Evolutionary conservation across 2,113 vertebrate genomes (phyloP).

Genomic region (Tricholaema leucomelas): DNA sequence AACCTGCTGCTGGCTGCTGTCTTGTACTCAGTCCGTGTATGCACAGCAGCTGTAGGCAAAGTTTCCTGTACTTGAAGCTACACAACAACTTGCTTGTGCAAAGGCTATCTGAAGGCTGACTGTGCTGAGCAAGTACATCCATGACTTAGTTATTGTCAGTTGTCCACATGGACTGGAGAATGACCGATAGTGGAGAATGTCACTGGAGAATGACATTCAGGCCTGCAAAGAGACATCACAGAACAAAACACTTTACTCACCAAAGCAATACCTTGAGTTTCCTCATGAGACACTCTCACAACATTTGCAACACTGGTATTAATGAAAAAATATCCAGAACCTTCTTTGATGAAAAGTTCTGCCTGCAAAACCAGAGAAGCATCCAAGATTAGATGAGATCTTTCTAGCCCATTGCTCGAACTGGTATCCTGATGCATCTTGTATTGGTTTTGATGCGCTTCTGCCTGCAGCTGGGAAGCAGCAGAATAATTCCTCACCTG

Average conservation of each 20-base stretch:
- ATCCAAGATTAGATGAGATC: background rate
- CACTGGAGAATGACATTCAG: background rate
- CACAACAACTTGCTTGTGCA: background rate
- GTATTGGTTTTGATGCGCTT: background rate
- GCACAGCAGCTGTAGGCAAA: background rate
- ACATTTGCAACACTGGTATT: constrained; percentile 83
- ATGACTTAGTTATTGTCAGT: background rate
- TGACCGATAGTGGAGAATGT: background rate
- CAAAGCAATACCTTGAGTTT: constrained; percentile 76
- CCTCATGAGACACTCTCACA: constrained; percentile 80
- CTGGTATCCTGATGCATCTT: background rate
- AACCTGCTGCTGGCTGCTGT: background rate
- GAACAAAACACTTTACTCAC: constrained; percentile 71
- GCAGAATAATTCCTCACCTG: constrained; percentile 73
- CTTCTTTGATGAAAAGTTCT: constrained; percentile 83
- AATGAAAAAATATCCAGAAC: constrained; percentile 93
- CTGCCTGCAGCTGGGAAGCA: background rate
- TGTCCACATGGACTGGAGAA: background rate
- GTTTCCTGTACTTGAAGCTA: background rate
- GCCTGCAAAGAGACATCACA: background rate
- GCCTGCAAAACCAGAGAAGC: constrained; percentile 69
- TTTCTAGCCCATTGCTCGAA: background rate
- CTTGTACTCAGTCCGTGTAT: background rate
- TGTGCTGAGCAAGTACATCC: background rate
- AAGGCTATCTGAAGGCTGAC: background rate